Base-by-base conservation (phyloP, 2,113 vertebrate genomes). In the Erythrocercus mccallii region DNA sequence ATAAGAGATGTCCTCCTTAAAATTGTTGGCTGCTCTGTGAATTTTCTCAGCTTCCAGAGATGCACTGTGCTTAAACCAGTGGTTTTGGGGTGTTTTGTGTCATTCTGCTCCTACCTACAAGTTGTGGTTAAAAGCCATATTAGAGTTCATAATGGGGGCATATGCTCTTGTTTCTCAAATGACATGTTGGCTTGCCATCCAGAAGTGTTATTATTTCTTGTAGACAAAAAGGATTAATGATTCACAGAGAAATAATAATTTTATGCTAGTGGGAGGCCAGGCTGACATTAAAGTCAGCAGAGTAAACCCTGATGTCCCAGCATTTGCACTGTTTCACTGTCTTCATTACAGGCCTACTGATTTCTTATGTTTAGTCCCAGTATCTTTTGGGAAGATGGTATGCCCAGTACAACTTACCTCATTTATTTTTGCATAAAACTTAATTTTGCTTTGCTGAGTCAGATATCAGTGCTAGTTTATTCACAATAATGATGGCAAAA, bases 371-470 rank as follows among this genome's bases (percentile, higher is more conserved):
- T 91, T 61, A 81, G 22, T 81, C 42, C 62, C 37, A 31, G 24
- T 45, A n/a, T 80, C 42, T 94, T 95, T 83, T 51, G 81, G 74
- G 62, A 90, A 19, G 38, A 56, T 78, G 8, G 21, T 73, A 15
- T 86, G 85, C 66, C 79, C 60, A 81, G 47, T 60, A 78, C 27
- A 78, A 56, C 18, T 50, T 82, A 45, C 21, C 51, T 90, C 13
- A 60, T 83, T 88, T 88, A 54, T 78, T 94, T 88, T 78, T 78
- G 24, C 47, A n/a, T 66, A 16, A 84, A 92, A 64, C 27, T 13
- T 53, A 17, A 69, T 84, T 94, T 76, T 10, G 2, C n/a, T 72
- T 88, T 88, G n/a, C 80, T 69, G 35, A 88, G 76, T 91, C 74
- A 73, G 50, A 79, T 82, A 80, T 88, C 73, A 47, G 45, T 56